Conservation (phyloP, 2,888 invertebrate species). For the Diachrysia chrysitis region DNA sequence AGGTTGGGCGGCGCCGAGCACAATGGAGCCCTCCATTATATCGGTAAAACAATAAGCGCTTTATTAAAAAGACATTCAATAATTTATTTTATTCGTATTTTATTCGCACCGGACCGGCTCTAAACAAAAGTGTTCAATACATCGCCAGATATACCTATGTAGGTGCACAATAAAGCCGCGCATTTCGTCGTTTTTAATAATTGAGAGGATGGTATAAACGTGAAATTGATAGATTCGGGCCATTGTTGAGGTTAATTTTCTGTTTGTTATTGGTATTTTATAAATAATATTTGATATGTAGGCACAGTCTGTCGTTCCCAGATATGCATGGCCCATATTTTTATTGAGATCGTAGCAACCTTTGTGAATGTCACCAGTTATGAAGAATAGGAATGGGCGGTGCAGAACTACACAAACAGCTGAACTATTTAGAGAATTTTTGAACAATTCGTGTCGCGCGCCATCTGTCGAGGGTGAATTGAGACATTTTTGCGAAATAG, state of each 20-base stretch:
- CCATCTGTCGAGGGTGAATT: constrained; percentile 84
- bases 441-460: constrained; percentile 77
- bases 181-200: constrained; percentile 47
- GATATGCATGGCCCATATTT: background rate
- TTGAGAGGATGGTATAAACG: constrained; percentile 40
- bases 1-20: constrained; percentile 80
- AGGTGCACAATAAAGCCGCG: constrained; percentile 52
- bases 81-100: constrained; percentile 88
- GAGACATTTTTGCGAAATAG: constrained; percentile 88
- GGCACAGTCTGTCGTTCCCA: background rate
- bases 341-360: constrained; percentile 10
- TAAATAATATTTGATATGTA: constrained; percentile 2
- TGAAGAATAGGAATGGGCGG: constrained; percentile 73
- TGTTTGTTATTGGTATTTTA: constrained; percentile 42
- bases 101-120: constrained; percentile 77
- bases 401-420: constrained; percentile 76
- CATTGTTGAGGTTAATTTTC: constrained; percentile 35
- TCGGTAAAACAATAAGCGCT: constrained; percentile 86
- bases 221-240: constrained; percentile 52
- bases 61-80: constrained; percentile 89
- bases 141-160: constrained; percentile 52
- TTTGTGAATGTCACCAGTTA: constrained; percentile 31
- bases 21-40: constrained; percentile 82
- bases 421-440: constrained; percentile 81
- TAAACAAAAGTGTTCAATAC: constrained; percentile 82